A percentile compares a stretch with the other conserved stretches of the same genome.
These are phyloP conservation scores for Thymelicus lineola DNA, from an alignment of 2,888 invertebrate genomes.

Conservation along the genomic window DNA sequence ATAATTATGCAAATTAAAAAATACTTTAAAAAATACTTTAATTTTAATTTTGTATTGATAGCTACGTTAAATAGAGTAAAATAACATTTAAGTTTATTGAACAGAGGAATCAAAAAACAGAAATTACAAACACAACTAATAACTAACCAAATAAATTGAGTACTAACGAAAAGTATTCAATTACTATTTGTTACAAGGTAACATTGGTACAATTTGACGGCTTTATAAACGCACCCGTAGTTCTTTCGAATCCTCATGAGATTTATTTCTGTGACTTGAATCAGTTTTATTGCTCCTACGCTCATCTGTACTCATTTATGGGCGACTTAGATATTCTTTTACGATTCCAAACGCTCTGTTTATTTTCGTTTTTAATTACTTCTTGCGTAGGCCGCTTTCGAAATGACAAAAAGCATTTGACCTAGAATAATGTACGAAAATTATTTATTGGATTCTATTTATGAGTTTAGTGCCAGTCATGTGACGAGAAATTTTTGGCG, in stretches of 20 bases:
- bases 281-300: constrained; percentile 80
- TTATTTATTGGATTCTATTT: constrained; percentile 36
- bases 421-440: constrained; percentile 48
- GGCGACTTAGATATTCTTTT: constrained; percentile 82
- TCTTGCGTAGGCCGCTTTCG: constrained; percentile 72
- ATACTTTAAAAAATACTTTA: too few relatives aligned
- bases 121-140: too few relatives aligned
- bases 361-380: constrained; percentile 86
- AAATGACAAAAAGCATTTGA: constrained; percentile 77
- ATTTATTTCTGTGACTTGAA: constrained; percentile 83
- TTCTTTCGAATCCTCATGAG: constrained; percentile 69
- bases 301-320: constrained; percentile 84
- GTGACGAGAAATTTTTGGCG: constrained; percentile 28
- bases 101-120: too few relatives aligned
- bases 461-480: constrained; percentile 23
- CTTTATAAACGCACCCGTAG: constrained; percentile 26
- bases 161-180: too few relatives aligned
- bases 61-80: too few relatives aligned
- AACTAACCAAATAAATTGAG: too few relatives aligned
- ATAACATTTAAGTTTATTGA: too few relatives aligned
- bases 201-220: not conserved
- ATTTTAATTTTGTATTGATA: too few relatives aligned
- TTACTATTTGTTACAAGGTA: constrained; percentile 25
- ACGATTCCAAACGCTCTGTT: constrained; percentile 83
- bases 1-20: too few relatives aligned